Base-by-base conservation (phyloP, 2,888 invertebrate genomes). In the Coecobrya sp. region DNA sequence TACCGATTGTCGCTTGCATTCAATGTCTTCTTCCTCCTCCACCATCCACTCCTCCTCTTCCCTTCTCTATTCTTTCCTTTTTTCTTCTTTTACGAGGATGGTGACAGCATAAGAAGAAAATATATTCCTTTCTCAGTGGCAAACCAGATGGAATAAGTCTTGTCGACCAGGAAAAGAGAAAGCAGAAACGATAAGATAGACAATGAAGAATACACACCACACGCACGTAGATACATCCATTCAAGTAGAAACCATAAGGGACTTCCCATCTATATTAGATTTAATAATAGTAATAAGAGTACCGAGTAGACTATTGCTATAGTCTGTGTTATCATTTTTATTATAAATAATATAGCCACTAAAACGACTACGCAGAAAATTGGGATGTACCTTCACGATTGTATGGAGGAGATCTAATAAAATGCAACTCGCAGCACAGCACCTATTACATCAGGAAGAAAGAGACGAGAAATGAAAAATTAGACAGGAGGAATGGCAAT, bases 401-500 rank as follows among this genome's bases (percentile, higher is more conserved):
- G 86, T 27, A 86, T 45, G 25, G 49, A 49, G 25, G 49, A 49
- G n/a, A 22, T 36, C 42, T 68, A 68, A 65, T 68, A 68, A 65
- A 42, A 86, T 52, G 42, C 85, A 16, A 65, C 45, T 55, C 55
- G 55, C 55, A 55, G 55, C 55, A 55, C 5, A 55, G 55, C 19
- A 62, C 62, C 22, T 62, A 62, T 22, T 62, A n/a, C 62, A 25
- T 76, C 81, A 55, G 36, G 49, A 55, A 88, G 27, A 68, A 89
- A 11, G 27, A 36, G 36, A 36, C 36, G 76, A 91, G 81, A 91
- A 86, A 86, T 91, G 91, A 91, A 91, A 91, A 91, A 91, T 91
- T 91, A 91, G 91, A 91, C 91, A 91, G 86, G 22, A 91, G 79
- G 81, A 91, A 91, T 91, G 91, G 91, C 91, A 91, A 91, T 91